Evolutionary conservation across 2,113 vertebrate genomes (phyloP).

Genomic region (Casuarius casuarius): DNA sequence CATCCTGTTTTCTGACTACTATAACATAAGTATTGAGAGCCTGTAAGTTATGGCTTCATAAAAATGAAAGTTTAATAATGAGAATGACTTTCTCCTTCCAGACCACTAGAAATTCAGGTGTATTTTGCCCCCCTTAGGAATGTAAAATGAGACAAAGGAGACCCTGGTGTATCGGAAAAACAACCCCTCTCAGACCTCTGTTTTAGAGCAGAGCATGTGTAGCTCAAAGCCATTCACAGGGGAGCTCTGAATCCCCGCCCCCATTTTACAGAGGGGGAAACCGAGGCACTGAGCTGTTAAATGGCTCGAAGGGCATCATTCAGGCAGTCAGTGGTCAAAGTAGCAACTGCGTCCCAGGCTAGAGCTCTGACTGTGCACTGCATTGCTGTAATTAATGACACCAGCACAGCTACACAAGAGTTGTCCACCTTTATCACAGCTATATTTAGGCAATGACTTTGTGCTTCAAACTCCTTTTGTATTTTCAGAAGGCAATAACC

Average conservation of each 20-base stretch:
- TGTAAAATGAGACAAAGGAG: constrained; percentile 15
- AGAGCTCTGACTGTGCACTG: not conserved
- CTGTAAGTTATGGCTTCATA: constrained; percentile 42
- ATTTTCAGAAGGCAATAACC: not conserved
- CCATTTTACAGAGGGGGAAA: not conserved
- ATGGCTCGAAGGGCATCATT: not conserved
- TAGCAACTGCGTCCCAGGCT: not conserved
- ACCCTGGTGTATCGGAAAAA: not conserved
- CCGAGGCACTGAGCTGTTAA: not conserved
- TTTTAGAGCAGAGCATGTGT: not conserved
- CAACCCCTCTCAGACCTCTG: not conserved
- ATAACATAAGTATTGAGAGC: constrained; percentile 40
- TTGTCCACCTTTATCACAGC: not conserved
- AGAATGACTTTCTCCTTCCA: constrained; percentile 41
- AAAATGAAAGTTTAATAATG: constrained; percentile 70
- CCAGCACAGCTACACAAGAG: not conserved
- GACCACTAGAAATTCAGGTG: constrained; percentile 1
- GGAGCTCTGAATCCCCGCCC: not conserved
- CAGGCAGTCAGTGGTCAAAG: not conserved
- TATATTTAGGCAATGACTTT: not conserved
- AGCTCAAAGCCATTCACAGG: not conserved
- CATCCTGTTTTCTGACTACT: constrained; percentile 46
- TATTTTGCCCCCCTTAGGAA: not conserved
- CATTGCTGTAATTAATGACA: not conserved
- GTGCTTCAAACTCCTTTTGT: not conserved